These are phyloP conservation scores for Catostomus latipinnis DNA, from an alignment of 2,797 vertebrate genomes.

Conservation along the genomic window DNA sequence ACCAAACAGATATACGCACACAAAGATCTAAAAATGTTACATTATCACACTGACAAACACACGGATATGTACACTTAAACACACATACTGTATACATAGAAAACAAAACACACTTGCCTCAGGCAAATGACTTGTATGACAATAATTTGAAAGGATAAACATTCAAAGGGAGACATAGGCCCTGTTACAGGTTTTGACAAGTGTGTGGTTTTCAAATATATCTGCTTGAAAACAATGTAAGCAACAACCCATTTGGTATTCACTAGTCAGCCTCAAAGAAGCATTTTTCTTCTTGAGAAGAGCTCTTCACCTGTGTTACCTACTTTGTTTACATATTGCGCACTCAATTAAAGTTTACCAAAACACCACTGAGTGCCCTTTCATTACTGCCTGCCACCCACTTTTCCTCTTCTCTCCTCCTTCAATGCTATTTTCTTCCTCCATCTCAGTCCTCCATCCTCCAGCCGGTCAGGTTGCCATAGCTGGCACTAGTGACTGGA, in stretches of 20 bases:
- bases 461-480: conserved; percentile 14
- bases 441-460: conserved; percentile 5
- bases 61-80: background rate
- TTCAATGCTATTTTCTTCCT: conserved; percentile 23
- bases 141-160: conserved; percentile 32
- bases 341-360: conserved; percentile 35
- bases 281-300: conserved; percentile 24
- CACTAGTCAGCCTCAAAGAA: background rate
- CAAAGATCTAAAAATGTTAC: conserved; percentile 17
- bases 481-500: conserved; percentile 38
- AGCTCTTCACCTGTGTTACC: conserved; percentile 15
- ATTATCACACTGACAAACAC: conserved; percentile 27
- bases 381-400: conserved; percentile 19
- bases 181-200: conserved; percentile 35
- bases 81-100: background rate
- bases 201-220: conserved; percentile 19
- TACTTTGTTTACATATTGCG: conserved; percentile 28
- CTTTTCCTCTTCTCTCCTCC: conserved; percentile 7
- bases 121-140: conserved; percentile 33
- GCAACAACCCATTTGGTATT: conserved; percentile 4
- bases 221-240: conserved; percentile 4
- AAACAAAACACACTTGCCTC: conserved; percentile 8
- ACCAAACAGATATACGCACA: conserved; percentile 22
- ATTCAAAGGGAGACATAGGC: conserved; percentile 20
- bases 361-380: conserved; percentile 31